phyloP scores from a whole-genome alignment of 1,140 invertebrate genomes.

The Leptestheria dahalacensis region DNA sequence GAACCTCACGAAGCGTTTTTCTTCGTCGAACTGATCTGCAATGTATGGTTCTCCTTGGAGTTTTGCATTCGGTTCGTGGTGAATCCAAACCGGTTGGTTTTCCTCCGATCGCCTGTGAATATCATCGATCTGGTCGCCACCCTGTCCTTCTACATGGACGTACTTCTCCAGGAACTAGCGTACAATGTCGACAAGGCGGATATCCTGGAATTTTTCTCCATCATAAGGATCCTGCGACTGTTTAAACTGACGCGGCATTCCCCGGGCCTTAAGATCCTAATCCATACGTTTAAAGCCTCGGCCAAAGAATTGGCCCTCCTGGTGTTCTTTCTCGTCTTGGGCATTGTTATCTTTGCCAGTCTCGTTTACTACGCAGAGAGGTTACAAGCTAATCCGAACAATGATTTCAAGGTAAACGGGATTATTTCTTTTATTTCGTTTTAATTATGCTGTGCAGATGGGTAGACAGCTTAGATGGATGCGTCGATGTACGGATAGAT shows the following conservation, averaged over 20 bases:
- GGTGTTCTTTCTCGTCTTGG: conserved; percentile 82
- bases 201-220: conserved; percentile 56
- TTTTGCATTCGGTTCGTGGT: conserved; percentile 70
- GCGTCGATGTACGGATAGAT: too few relatives aligned
- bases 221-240: conserved; percentile 74
- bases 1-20: conserved; percentile 54
- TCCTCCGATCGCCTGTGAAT: conserved; percentile 62
- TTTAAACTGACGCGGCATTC: conserved; percentile 82
- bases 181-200: conserved; percentile 43
- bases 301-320: conserved; percentile 73
- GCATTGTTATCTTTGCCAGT: conserved; percentile 97
- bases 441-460: too few relatives aligned
- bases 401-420: conserved; percentile 98
- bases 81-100: conserved; percentile 58
- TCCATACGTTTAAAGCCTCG: conserved; percentile 81
- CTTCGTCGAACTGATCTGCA: conserved; percentile 40
- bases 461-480: too few relatives aligned
- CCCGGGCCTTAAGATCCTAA: conserved; percentile 74
- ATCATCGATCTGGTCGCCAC: conserved; percentile 83
- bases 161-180: conserved; percentile 44
- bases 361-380: conserved; percentile 98
- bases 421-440: too few relatives aligned
- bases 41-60: conserved; percentile 95
- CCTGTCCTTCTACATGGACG: conserved; percentile 76
- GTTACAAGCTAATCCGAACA: conserved; percentile 91